These are phyloP conservation scores for Orchestia grillus DNA, from an alignment of 1,140 invertebrate genomes.

Conservation along the genomic window DNA sequence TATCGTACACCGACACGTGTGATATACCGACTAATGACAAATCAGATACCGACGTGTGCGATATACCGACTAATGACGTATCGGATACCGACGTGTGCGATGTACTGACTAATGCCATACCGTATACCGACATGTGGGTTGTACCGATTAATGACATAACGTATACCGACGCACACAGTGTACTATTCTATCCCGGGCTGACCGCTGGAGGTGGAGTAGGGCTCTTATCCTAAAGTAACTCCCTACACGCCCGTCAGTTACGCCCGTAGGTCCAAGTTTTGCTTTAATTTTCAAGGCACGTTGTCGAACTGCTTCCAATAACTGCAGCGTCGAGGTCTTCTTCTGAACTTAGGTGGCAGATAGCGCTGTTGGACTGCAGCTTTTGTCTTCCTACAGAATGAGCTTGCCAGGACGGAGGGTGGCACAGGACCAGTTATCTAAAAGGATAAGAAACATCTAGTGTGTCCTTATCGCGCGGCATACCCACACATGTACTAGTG, in stretches of 20 bases:
- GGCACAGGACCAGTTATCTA: not conserved
- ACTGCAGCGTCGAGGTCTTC: not conserved
- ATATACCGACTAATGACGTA: too few species aligned
- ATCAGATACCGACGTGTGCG: too few species aligned
- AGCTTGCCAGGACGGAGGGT: not conserved
- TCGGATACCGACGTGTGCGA: too few species aligned
- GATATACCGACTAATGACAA: too few species aligned
- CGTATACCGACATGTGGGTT: too few species aligned
- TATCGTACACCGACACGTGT: too few species aligned
- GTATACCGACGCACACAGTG: too few species aligned
- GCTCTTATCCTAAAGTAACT: too few species aligned
- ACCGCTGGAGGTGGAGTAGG: too few species aligned
- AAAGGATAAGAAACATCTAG: not conserved
- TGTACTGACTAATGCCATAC: too few species aligned
- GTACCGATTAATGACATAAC: too few species aligned
- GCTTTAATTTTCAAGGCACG: not conserved
- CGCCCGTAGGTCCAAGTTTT: not conserved
- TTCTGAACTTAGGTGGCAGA: not conserved
- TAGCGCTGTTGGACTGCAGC: not conserved
- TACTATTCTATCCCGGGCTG: too few species aligned
- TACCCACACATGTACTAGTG: not conserved
- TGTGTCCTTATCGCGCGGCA: not conserved
- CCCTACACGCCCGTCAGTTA: not conserved
- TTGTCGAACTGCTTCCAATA: not conserved
- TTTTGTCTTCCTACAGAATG: not conserved